These are phyloP conservation scores for Conistra vaccinii DNA, from an alignment of 2,888 invertebrate genomes.

Conservation along the genomic window DNA sequence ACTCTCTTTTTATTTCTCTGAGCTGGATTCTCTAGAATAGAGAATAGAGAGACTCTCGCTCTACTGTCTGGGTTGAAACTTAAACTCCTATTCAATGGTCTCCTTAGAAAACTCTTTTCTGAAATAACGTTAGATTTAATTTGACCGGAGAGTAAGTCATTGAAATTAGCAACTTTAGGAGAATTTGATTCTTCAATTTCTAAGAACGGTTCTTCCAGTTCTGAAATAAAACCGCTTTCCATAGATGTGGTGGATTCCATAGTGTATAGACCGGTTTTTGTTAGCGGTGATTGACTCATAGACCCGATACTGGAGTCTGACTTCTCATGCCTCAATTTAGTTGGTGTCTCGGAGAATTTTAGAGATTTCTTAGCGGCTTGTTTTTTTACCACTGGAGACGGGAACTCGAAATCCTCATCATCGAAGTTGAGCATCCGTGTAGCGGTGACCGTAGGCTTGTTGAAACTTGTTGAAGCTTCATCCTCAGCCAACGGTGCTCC, in stretches of 20 bases:
- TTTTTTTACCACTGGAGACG: slow-evolving; percentile 80
- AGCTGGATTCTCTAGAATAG: slow-evolving; percentile 79
- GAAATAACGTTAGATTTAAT: slow-evolving; percentile 79
- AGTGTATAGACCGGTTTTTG: slow-evolving; percentile 76
- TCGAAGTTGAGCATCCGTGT: slow-evolving; percentile 86
- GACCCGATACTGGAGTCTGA: slow-evolving; percentile 84
- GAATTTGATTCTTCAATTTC: slow-evolving; percentile 85
- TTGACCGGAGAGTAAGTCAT: slow-evolving; percentile 81
- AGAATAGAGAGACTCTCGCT: slow-evolving; percentile 76
- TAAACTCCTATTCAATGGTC: slow-evolving; percentile 78
- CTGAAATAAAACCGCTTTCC: slow-evolving; percentile 88
- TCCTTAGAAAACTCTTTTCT: slow-evolving; percentile 70
- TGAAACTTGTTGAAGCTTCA: slow-evolving; percentile 86
- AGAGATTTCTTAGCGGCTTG: slow-evolving; percentile 84
- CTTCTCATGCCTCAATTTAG: slow-evolving; percentile 78
- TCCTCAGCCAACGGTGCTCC: slow-evolving; percentile 85
- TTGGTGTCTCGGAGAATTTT: slow-evolving; percentile 83
- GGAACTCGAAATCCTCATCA: slow-evolving; percentile 85
- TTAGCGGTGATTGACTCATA: slow-evolving; percentile 74
- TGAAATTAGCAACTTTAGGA: slow-evolving; percentile 84
- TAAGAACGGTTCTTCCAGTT: slow-evolving; percentile 84
- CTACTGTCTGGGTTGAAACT: slow-evolving; percentile 81
- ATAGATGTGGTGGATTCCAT: slow-evolving; percentile 84
- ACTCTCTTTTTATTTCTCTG: slow-evolving; percentile 90
- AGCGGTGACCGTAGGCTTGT: slow-evolving; percentile 75